Evolutionary conservation across 2,113 vertebrate species (phyloP), one percentile per base, ranked within the genome.

Genomic region (Picathartes gymnocephalus): DNA sequence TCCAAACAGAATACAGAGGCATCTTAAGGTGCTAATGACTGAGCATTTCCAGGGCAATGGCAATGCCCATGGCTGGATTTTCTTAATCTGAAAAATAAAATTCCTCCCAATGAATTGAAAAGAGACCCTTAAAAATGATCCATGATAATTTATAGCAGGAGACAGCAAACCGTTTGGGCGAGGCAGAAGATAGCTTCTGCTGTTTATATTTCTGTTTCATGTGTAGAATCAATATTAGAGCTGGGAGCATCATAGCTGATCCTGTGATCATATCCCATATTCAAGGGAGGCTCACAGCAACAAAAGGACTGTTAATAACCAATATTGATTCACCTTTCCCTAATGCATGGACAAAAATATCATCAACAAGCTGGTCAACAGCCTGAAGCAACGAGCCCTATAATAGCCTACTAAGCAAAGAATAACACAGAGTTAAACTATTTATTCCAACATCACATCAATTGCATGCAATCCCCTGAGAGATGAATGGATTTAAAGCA

Each of bases 261-360:
- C 62, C 56, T 73, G 13, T 73, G 88, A 58, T 90, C 2, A 0
- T 31, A 78, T 71, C 60, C n/a, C 60, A 31, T 14, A 71, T 28
- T 68, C 60, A 86, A 1, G 2, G 22, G 48, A 90, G 40, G 33
- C 76, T 94, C 72, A 64, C 28, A 78, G 82, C 51, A 90, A 57
- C 66, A 83, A 86, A 93, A 90, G 44, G 33, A 44, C 51, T 66
- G 51, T 60, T 96, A 96, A 94, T 92, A 96, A 88, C 40, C 64
- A 69, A 65, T 92, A 95, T 88, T 81, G 93, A 94, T 94, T 94
- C 60, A 88, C 65, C 77, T 71, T 86, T 88, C 57, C 51, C 37
- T 90, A 83, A 90, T 40, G 60, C 39, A 60, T 27, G 47, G 85
- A 44, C 82, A 88, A 85, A 93, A 93, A 95, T 42, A 20, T 88